phyloP scores from a whole-genome alignment of 2,888 invertebrate genomes.

The Polymixis lichenea region DNA sequence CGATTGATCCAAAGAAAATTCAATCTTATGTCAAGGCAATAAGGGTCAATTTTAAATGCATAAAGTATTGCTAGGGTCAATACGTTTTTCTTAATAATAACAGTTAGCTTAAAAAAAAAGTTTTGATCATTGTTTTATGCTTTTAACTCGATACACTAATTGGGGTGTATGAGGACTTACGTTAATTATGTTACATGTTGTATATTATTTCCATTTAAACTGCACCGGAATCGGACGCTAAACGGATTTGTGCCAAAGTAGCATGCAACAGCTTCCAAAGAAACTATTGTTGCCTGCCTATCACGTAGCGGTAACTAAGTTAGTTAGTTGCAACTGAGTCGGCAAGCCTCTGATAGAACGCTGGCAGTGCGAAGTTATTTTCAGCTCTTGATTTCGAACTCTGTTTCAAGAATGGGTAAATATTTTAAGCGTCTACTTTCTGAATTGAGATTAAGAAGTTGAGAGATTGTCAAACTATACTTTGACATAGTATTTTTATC shows the following conservation, averaged over 20 bases:
- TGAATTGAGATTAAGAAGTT: background rate
- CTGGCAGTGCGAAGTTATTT: slow-evolving; percentile 1
- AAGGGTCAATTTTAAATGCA: too few species aligned
- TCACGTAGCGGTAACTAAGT: slow-evolving; percentile 33
- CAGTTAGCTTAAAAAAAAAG: too few species aligned
- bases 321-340: slow-evolving; percentile 23
- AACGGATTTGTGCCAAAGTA: slow-evolving; percentile 39
- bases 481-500: background rate
- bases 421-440: background rate
- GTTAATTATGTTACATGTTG: too few species aligned
- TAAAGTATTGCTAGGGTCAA: too few species aligned
- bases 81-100: too few species aligned
- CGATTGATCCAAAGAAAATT: too few species aligned
- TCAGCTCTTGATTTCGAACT: background rate
- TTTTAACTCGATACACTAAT: too few species aligned
- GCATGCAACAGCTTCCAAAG: slow-evolving; percentile 31
- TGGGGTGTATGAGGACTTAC: too few species aligned
- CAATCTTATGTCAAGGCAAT: too few species aligned
- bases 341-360: slow-evolving; percentile 16
- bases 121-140: too few species aligned
- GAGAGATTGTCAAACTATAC: background rate
- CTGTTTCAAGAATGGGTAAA: background rate
- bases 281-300: slow-evolving; percentile 32
- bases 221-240: slow-evolving; percentile 3
- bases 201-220: slow-evolving; percentile 7